Evolutionary conservation across 1,140 invertebrate species (phyloP).

Genomic region (Brachionus koreanus): DNA sequence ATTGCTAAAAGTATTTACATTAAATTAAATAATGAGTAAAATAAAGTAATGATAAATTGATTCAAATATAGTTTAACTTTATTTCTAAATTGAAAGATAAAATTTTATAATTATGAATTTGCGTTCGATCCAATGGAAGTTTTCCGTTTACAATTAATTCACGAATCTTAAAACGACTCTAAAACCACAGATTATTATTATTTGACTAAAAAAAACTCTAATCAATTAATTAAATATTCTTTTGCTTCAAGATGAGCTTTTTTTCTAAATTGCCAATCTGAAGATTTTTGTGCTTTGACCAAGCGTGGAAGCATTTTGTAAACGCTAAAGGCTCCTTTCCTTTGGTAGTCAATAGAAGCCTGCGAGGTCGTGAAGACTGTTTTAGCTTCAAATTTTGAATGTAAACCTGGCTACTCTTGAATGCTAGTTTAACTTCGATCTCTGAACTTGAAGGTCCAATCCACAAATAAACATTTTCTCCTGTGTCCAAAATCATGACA

Average conservation of each 20-base stretch:
- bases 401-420: constrained; percentile 97
- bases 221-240: constrained; percentile 7
- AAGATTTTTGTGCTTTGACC: constrained; percentile 65
- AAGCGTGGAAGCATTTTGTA: constrained; percentile 97
- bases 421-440: constrained; percentile 96
- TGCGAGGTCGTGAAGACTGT: constrained; percentile 82
- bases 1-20: constrained; percentile 9
- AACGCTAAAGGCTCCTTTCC: constrained; percentile 55
- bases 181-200: neutral
- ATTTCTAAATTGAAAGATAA: neutral
- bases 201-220: neutral
- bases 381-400: constrained; percentile 93
- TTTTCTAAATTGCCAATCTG: constrained; percentile 37
- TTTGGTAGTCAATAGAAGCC: constrained; percentile 31
- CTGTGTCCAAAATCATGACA: constrained; percentile 99
- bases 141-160: neutral
- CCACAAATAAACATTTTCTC: constrained; percentile 96
- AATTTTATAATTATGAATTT: neutral
- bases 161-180: neutral
- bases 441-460: constrained; percentile 89
- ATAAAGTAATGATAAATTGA: neutral
- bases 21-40: neutral
- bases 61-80: neutral
- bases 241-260: constrained; percentile 35
- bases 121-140: neutral